phyloP scores from a whole-genome alignment of 2,113 vertebrate genomes.

The Carassius gibelio region DNA sequence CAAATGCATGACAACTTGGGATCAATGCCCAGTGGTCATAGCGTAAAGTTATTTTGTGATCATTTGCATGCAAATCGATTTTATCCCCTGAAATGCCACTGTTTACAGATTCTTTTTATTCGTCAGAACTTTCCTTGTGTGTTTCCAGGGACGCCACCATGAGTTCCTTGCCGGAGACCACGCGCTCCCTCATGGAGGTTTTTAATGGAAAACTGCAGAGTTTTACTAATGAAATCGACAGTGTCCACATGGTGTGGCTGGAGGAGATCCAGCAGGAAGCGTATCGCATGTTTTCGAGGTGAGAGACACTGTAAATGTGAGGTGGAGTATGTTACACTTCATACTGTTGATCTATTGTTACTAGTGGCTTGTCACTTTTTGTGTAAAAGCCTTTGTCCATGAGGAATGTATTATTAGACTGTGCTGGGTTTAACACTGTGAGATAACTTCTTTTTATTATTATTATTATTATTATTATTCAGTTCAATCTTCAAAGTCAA shows the following conservation, averaged over 20 bases:
- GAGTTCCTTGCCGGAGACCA: conserved; percentile 65
- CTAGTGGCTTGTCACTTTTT: not conserved
- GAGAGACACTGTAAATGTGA: not conserved
- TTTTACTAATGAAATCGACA: conserved; percentile 76
- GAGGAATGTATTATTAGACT: too few species aligned
- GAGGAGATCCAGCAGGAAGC: conserved; percentile 88
- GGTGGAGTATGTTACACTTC: not conserved
- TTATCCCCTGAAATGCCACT: not conserved
- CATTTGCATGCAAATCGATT: not conserved
- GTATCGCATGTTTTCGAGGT: conserved; percentile 86
- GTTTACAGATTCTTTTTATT: not conserved
- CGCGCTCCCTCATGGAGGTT: conserved; percentile 70
- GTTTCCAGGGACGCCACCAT: conserved; percentile 63
- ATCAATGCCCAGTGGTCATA: not conserved
- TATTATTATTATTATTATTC: too few species aligned
- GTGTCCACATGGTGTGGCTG: conserved; percentile 87
- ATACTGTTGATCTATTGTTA: not conserved
- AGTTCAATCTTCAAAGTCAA: too few species aligned
- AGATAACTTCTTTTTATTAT: too few species aligned
- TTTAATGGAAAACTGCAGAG: conserved; percentile 77
- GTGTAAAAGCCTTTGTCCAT: not conserved
- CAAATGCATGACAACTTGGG: not conserved
- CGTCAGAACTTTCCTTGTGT: not conserved
- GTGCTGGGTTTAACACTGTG: too few species aligned
- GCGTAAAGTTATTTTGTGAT: not conserved